phyloP scores from a whole-genome alignment of 2,888 invertebrate species.

The Philhelius pedissequus region DNA sequence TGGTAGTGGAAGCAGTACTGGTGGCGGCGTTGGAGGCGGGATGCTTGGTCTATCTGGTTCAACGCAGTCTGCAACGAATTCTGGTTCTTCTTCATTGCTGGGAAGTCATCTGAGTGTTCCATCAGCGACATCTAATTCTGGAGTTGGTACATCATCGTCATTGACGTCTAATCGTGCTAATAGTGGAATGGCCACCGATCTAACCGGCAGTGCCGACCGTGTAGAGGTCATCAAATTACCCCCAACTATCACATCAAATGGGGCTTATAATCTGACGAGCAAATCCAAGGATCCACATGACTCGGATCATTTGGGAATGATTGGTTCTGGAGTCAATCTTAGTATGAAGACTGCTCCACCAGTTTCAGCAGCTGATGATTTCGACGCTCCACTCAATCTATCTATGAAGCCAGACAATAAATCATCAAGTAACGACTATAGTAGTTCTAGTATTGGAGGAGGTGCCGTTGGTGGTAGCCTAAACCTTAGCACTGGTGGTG shows the following conservation, averaged over 20 bases:
- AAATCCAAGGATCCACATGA: conserved; percentile 77
- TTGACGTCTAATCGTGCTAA: conserved; percentile 67
- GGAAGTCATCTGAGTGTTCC: conserved; percentile 69
- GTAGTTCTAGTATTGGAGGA: conserved; percentile 39
- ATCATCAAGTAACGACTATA: conserved; percentile 71
- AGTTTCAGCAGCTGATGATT: conserved; percentile 80
- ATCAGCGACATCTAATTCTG: conserved; percentile 51
- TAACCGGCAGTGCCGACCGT: conserved; percentile 80
- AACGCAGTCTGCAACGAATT: conserved; percentile 69
- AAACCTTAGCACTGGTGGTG: conserved; percentile 43
- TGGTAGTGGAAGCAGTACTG: conserved; percentile 57
- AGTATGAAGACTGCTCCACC: conserved; percentile 77
- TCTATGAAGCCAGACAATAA: conserved; percentile 85
- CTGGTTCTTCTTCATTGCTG: conserved; percentile 59
- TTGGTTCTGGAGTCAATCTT: conserved; percentile 76
- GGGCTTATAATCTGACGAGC: conserved; percentile 79
- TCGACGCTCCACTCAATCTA: conserved; percentile 90
- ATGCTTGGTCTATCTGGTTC: conserved; percentile 68
- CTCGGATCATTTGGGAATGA: conserved; percentile 72
- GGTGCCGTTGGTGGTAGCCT: conserved; percentile 39
- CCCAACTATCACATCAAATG: conserved; percentile 82
- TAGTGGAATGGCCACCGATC: conserved; percentile 71
- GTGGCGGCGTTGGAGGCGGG: conserved; percentile 33
- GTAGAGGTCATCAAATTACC: conserved; percentile 91
- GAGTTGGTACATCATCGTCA: conserved; percentile 55